Evolutionary conservation across 2,797 vertebrate genomes (phyloP).

Genomic region (Falco berigora): DNA sequence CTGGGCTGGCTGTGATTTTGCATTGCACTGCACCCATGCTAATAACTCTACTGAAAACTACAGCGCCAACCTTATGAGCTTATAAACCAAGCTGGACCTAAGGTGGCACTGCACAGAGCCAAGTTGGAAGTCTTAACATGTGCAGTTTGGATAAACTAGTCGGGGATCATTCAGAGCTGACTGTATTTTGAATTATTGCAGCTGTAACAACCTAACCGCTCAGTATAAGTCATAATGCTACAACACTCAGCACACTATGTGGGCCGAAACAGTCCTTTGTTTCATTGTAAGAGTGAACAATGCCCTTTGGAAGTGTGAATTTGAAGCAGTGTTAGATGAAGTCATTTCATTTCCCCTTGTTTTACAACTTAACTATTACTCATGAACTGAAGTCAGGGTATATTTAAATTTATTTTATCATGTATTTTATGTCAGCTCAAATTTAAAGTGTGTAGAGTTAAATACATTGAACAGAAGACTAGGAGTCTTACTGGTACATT

Average conservation of each 20-base stretch:
- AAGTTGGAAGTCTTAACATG: background rate
- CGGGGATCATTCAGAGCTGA: background rate
- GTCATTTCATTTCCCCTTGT: background rate
- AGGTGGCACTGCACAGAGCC: background rate
- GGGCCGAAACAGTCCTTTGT: background rate
- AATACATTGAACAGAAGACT: background rate
- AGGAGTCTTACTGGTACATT: background rate
- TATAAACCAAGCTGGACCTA: background rate
- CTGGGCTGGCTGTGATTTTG: background rate
- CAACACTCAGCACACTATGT: background rate
- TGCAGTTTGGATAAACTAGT: background rate
- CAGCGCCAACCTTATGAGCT: background rate
- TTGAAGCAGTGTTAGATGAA: background rate
- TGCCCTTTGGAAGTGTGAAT: background rate
- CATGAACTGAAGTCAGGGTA: background rate
- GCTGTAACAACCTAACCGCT: background rate
- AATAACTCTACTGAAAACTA: background rate
- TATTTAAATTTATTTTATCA: background rate
- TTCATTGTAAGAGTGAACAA: background rate
- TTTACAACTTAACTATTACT: background rate
- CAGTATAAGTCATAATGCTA: background rate
- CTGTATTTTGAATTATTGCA: background rate
- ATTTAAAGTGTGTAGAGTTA: background rate
- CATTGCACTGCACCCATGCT: background rate
- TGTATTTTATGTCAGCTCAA: background rate